These are phyloP conservation scores for Alentia gelatinosa DNA, from an alignment of 2,888 invertebrate genomes.

Conservation along the genomic window DNA sequence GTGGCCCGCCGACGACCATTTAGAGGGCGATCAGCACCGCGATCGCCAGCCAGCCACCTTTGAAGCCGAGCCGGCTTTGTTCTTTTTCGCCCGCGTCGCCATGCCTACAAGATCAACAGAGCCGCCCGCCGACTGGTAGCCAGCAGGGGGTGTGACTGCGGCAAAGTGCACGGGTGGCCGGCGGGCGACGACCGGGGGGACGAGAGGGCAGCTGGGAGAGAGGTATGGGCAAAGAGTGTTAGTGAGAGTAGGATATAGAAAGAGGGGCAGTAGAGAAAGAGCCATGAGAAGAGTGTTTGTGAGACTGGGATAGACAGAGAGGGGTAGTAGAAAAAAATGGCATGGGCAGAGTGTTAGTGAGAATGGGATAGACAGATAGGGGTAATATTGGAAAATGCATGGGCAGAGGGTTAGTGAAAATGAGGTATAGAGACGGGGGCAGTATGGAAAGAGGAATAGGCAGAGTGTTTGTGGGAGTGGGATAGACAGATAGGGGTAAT, in stretches of 20 bases:
- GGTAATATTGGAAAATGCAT: too few relatives aligned
- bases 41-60: neutral
- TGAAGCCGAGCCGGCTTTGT: conserved; percentile 40
- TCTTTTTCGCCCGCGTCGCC: neutral
- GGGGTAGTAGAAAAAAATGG: too few relatives aligned
- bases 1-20: neutral
- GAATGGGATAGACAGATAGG: too few relatives aligned
- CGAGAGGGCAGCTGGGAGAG: neutral
- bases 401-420: too few relatives aligned
- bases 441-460: too few relatives aligned
- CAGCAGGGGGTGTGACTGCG: neutral
- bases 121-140: neutral
- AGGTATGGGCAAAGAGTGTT: neutral
- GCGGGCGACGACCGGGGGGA: neutral
- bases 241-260: neutral
- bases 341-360: too few relatives aligned
- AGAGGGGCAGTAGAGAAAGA: neutral
- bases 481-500: too few relatives aligned
- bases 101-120: neutral
- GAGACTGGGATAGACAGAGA: too few relatives aligned
- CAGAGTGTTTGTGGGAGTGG: too few relatives aligned
- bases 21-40: neutral
- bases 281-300: too few relatives aligned
- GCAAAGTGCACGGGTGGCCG: neutral
- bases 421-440: too few relatives aligned